A percentile compares a stretch with the other conserved stretches of the same genome.
Evolutionary conservation across 1,140 invertebrate genomes (phyloP).

Genomic region (Sarcophaga bullata): DNA sequence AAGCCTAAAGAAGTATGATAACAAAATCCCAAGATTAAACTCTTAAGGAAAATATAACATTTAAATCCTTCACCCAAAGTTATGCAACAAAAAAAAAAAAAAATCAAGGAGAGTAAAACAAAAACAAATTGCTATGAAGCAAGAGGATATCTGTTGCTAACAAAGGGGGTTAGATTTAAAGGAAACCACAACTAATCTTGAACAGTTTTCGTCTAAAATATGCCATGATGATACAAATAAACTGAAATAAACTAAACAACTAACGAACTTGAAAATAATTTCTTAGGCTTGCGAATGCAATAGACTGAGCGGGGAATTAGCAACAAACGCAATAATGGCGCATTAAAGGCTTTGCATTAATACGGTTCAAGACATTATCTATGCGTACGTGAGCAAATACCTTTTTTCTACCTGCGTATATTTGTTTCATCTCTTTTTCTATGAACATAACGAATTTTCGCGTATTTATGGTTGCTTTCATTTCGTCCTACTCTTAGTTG

Average conservation of each 20-base stretch:
- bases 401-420: not conserved
- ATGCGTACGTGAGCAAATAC: slow-evolving; percentile 38
- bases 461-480: not conserved
- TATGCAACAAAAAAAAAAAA: no score
- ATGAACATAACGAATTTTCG: no score
- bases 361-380: slow-evolving; percentile 34
- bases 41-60: no score
- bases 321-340: not conserved
- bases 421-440: no score
- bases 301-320: not conserved
- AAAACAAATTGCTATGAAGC: no score
- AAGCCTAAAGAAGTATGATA: no score
- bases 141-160: no score
- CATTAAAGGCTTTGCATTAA: slow-evolving; percentile 34
- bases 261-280: slow-evolving; percentile 26
- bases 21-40: no score
- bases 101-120: no score
- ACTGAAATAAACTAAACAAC: slow-evolving; percentile 35
- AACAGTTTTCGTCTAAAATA: not conserved
- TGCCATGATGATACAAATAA: not conserved
- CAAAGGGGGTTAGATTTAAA: not conserved
- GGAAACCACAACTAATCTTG: slow-evolving; percentile 34
- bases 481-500: no score
- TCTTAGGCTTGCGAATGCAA: not conserved
- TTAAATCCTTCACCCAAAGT: no score